Percentiles rank a stretch among this genome's conserved stretches.
phyloP scores from a whole-genome alignment of 1,140 invertebrate genomes.

The Drosophila jambulina region DNA sequence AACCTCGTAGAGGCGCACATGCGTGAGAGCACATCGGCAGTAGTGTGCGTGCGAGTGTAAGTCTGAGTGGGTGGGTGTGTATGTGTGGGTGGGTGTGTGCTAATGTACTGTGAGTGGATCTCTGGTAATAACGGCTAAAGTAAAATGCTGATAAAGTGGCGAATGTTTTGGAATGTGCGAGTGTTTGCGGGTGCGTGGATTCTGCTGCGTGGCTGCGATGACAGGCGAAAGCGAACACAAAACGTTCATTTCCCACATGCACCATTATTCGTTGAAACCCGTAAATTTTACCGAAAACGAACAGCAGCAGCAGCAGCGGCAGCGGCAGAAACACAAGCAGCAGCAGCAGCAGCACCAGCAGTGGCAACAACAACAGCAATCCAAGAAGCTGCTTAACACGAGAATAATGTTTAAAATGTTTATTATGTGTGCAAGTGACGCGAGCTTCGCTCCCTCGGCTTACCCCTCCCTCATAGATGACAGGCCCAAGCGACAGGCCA shows the following conservation, averaged over 20 bases:
- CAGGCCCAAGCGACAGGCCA: conserved; percentile 41
- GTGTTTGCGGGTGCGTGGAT: conserved; percentile 42
- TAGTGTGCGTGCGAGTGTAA: conserved; percentile 15
- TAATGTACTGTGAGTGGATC: conserved; percentile 70
- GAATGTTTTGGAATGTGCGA: conserved; percentile 66
- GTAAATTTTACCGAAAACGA: conserved; percentile 77
- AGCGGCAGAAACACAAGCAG: conserved; percentile 10
- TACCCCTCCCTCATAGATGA: conserved; percentile 28
- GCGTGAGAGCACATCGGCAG: conserved; percentile 35
- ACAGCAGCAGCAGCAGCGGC: conserved; percentile 42
- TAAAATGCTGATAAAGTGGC: conserved; percentile 83
- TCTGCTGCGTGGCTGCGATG: conserved; percentile 72
- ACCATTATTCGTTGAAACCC: conserved; percentile 82
- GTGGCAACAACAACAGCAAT: conserved; percentile 44
- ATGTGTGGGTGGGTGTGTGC: conserved; percentile 11
- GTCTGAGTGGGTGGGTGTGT: conserved; percentile 17
- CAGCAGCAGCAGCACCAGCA: conserved; percentile 28
- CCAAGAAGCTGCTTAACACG: conserved; percentile 80
- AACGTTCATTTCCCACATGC: conserved; percentile 83
- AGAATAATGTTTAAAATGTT: conserved; percentile 84
- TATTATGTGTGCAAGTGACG: conserved; percentile 83
- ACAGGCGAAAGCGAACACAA: conserved; percentile 81
- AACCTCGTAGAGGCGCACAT: conserved; percentile 64
- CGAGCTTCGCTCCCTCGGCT: conserved; percentile 32
- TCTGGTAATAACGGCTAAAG: conserved; percentile 78